phyloP scores from a whole-genome alignment of 1,140 invertebrate species.

The Sarcophaga bullata region DNA sequence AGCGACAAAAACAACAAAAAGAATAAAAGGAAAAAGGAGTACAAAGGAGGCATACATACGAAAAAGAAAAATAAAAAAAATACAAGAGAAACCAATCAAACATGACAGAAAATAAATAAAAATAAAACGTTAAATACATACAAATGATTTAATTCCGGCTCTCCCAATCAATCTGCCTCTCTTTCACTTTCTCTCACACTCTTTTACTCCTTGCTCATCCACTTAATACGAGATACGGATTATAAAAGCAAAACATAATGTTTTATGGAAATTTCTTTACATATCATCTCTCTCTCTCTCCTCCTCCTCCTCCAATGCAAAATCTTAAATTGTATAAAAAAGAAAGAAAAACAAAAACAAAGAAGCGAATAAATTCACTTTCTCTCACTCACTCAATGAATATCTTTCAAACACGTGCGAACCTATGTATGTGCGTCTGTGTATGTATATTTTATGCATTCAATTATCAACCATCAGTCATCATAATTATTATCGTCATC shows the following conservation, averaged over 20 bases:
- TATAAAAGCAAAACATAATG: no score
- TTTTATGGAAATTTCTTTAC: no score
- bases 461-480: not conserved
- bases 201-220: no score
- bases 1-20: not conserved
- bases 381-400: no score
- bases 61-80: not conserved
- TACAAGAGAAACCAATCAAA: not conserved
- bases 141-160: not conserved
- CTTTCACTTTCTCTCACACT: no score
- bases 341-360: not conserved
- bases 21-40: not conserved
- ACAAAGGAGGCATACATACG: not conserved
- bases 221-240: no score
- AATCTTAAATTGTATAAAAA: no score
- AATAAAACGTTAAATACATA: not conserved
- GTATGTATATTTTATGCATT: no score
- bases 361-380: not conserved
- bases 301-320: no score
- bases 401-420: not conserved
- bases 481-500: not conserved
- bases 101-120: not conserved
- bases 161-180: no score
- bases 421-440: not conserved
- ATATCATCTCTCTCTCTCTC: no score